Evolutionary conservation across 2,797 vertebrate genomes (phyloP), one percentile per base, ranked within the genome.

Genomic region (Neomorphus geoffroyi): DNA sequence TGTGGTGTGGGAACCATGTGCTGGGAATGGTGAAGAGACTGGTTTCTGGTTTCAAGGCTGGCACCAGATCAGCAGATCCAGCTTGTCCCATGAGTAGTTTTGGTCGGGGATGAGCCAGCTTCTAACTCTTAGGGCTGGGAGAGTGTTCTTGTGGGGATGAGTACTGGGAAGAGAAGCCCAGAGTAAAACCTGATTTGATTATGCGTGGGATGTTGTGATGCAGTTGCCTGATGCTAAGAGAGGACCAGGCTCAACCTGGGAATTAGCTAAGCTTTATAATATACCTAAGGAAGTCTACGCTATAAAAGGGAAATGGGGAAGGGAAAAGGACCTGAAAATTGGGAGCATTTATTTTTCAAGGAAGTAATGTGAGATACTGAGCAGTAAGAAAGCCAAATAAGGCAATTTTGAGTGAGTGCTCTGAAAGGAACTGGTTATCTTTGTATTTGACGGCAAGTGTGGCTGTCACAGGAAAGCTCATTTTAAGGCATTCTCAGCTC

Each of bases 1-100:
- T 53, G 19, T 77, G 50, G 15, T 33, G 37, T 4, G 2, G 6
- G 11, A 27, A 41, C 17, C 32, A 6, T 7, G 12, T 0, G 2
- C 48, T 6, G 9, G 13, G 41, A 11, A 26, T 10, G 19, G 14
- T 23, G 26, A 84, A 64, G 33, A 27, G 12, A 15, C 24, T 45
- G 50, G 33, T 32, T 85, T 46, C 65, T 66, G 71, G 27, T 21
- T 81, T 81, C 45, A 67, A 4, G 57, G 27, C 14, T 57, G 45
- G 45, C 57, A 70, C 33, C 32, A 39, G 48, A 53, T n/a, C 58
- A 57, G 54, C 10, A 45, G 26, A 61, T 27, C 32, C 32, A 73
- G 32, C 39, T 13, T 58, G 51, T 86, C 50, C 32, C 33, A 43
- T 32, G 21, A 72, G 32, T 41, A 51, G 37, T 53, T 86, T 33